A percentile compares a stretch with the other conserved stretches of the same genome.
Conservation (phyloP, 2,888 invertebrate species). For the Tetragonula carbonaria region DNA sequence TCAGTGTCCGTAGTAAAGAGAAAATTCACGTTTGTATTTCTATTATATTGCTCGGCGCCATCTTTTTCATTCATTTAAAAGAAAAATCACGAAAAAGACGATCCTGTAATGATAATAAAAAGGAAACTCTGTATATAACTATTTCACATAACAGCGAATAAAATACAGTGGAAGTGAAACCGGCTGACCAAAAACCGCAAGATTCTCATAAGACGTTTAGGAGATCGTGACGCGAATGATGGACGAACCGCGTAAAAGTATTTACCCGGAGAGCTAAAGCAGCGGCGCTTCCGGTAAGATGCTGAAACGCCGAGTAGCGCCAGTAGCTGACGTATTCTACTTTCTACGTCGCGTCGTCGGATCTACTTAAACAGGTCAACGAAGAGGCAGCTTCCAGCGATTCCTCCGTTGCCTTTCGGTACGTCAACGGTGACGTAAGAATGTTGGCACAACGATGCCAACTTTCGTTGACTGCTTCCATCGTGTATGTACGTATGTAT, state of each 20-base stretch:
- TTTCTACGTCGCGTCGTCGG: conserved; percentile 21
- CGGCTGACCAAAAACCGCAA: conserved; percentile 4
- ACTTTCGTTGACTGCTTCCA: not conserved
- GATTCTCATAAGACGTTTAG: conserved; percentile 23
- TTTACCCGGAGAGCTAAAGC: conserved; percentile 30
- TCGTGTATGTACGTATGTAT: too few species aligned
- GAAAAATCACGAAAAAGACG: not conserved
- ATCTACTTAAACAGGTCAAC: conserved; percentile 21
- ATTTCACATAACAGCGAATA: not conserved
- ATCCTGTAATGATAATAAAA: not conserved
- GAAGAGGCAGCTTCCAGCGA: not conserved
- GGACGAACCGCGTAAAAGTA: too few species aligned
- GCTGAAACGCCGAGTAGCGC: not conserved
- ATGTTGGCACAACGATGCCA: not conserved
- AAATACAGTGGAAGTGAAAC: not conserved
- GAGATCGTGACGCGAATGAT: conserved; percentile 18
- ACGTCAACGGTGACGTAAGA: not conserved
- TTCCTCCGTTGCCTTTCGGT: not conserved
- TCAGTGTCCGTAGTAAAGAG: too few species aligned
- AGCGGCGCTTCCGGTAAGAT: not conserved
- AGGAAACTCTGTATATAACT: too few species aligned
- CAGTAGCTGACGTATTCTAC: not conserved
- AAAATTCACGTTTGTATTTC: too few species aligned
- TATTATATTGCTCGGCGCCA: too few species aligned
- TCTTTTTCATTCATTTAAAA: too few species aligned